Conservation (phyloP, 23 tunicate genomes). For the Ascidia mentula region DNA sequence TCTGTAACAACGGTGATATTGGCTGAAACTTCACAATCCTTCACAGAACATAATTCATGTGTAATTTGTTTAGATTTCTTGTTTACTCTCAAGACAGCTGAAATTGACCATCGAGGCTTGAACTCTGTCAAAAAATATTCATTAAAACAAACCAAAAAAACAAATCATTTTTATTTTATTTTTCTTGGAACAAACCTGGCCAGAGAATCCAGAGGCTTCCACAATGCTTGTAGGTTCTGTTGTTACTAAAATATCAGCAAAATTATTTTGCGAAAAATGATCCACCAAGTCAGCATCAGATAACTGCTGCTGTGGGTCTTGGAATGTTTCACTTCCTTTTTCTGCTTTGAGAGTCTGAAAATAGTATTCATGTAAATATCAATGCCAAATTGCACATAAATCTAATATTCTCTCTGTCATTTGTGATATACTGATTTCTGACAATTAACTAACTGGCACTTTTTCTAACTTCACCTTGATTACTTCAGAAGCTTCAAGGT, state of each 20-base stretch:
- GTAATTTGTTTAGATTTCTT: too few relatives aligned
- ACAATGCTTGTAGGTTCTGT: conserved; percentile 17
- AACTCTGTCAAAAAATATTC: not conserved
- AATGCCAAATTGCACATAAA: not conserved
- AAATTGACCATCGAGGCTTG: not conserved
- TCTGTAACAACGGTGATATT: too few relatives aligned
- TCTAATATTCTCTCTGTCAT: not conserved
- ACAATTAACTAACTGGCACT: not conserved
- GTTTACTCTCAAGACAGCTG: too few relatives aligned
- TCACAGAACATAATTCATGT: too few relatives aligned
- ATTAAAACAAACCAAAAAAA: not conserved
- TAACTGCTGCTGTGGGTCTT: not conserved
- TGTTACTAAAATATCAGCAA: conserved; percentile 38
- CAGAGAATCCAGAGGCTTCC: conserved; percentile 1
- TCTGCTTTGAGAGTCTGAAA: conserved; percentile 47
- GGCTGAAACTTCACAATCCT: too few relatives aligned
- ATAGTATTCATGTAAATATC: not conserved
- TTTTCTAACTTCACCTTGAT: not conserved
- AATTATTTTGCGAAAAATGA: conserved; percentile 37
- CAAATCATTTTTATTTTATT: too few relatives aligned
- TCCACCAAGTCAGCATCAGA: conserved; percentile 38
- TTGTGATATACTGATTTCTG: not conserved
- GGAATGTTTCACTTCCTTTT: conserved; percentile 19
- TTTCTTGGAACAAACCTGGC: too few relatives aligned
- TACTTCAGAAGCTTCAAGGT: not conserved